Evolutionary conservation across 2,113 vertebrate genomes (phyloP).

Genomic region (Nannospalax galili): DNA sequence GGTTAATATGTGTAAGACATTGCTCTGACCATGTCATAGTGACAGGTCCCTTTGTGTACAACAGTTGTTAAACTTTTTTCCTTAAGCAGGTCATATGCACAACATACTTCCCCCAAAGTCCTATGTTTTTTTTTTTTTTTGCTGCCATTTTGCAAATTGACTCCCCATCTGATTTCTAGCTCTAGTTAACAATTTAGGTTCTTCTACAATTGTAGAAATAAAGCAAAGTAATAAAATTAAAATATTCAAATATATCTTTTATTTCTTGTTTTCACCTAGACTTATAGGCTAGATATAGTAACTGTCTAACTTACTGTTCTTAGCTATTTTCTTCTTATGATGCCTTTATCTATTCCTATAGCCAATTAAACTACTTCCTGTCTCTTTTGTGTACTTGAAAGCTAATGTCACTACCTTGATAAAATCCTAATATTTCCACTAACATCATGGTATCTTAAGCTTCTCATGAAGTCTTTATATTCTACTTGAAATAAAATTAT

Average conservation of each 20-base stretch:
- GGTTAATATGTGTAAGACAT: background rate
- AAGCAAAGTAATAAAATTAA: background rate
- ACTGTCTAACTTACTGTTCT: background rate
- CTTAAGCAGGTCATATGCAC: background rate
- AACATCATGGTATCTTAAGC: background rate
- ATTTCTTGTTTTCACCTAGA: background rate
- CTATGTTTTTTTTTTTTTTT: background rate
- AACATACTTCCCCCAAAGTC: background rate
- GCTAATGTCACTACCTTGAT: background rate
- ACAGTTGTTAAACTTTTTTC: background rate
- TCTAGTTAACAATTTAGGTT: background rate
- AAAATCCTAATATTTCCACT: background rate
- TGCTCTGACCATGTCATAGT: background rate
- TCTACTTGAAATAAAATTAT: background rate
- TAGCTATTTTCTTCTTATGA: background rate
- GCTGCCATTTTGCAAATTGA: background rate
- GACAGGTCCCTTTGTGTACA: fast-evolving
- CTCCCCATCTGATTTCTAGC: background rate
- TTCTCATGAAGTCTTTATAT: background rate
- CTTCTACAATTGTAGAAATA: background rate
- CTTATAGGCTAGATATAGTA: background rate
- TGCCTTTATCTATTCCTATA: background rate
- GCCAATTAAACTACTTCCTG: background rate
- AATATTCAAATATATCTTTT: background rate
- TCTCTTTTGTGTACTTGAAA: background rate